These are phyloP conservation scores for Lycia hirtaria DNA, from an alignment of 2,888 invertebrate genomes.

Conservation along the genomic window DNA sequence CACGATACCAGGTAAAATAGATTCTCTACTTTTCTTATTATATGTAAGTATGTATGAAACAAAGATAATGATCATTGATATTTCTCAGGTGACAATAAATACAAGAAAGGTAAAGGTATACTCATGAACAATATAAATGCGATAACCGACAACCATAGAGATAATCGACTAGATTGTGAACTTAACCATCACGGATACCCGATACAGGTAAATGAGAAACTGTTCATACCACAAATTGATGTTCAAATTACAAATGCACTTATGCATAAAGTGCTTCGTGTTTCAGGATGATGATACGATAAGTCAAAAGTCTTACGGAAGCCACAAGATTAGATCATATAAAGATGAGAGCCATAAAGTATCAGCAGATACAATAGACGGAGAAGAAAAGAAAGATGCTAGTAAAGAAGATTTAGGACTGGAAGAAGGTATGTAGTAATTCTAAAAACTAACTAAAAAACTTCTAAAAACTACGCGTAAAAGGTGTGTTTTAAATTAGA, in stretches of 20 bases:
- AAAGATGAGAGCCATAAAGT: conserved; percentile 97
- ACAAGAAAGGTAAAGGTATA: conserved; percentile 91
- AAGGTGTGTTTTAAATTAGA: not conserved
- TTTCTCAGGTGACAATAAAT: conserved; percentile 90
- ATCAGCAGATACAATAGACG: conserved; percentile 93
- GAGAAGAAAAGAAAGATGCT: conserved; percentile 95
- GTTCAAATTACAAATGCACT: conserved; percentile 23
- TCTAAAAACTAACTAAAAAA: not conserved
- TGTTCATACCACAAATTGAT: not conserved
- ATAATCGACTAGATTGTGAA: conserved; percentile 91
- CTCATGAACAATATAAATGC: conserved; percentile 94
- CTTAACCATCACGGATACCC: conserved; percentile 90
- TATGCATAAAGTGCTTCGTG: conserved; percentile 27
- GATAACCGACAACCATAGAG: conserved; percentile 90
- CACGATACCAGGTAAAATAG: conserved; percentile 95
- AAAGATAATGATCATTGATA: conserved; percentile 4
- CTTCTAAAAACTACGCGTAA: not conserved
- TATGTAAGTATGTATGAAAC: too few species aligned
- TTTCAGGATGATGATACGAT: conserved; percentile 90
- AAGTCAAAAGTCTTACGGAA: conserved; percentile 96
- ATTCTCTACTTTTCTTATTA: too few species aligned
- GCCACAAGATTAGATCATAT: conserved; percentile 95
- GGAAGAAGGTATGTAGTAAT: conserved; percentile 87
- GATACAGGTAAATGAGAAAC: conserved; percentile 73
- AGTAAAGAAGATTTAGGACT: conserved; percentile 96